Percentiles rank a stretch among this genome's conserved stretches.
These are phyloP conservation scores for Conus betulinus DNA, from an alignment of 1,140 invertebrate species.

Conservation along the genomic window DNA sequence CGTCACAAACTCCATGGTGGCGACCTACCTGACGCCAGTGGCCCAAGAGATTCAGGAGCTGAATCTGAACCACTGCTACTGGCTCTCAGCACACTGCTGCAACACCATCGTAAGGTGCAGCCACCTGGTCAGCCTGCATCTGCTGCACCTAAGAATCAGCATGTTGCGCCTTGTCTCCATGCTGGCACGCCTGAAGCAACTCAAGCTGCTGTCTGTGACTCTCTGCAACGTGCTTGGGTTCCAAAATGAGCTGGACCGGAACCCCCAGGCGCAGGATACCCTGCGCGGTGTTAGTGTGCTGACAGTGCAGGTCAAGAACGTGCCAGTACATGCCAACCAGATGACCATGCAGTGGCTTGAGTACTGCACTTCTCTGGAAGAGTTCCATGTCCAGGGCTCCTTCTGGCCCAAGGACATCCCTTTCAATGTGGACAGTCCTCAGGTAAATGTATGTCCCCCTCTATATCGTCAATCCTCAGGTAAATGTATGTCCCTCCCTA, in stretches of 20 bases:
- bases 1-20: constrained; percentile 38
- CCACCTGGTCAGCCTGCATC: constrained; percentile 51
- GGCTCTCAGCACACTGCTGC: constrained; percentile 48
- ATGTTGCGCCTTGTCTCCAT: constrained; percentile 46
- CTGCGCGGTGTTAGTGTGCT: constrained; percentile 47
- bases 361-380: constrained; percentile 56
- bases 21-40: constrained; percentile 44
- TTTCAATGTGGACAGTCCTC: constrained; percentile 44
- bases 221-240: constrained; percentile 55
- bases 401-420: constrained; percentile 46
- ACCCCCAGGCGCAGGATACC: constrained; percentile 51
- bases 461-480: too few species aligned
- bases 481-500: too few species aligned
- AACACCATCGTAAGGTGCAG: constrained; percentile 48
- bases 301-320: constrained; percentile 47
- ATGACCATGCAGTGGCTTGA: constrained; percentile 52
- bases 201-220: constrained; percentile 52
- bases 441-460: background rate
- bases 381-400: constrained; percentile 58
- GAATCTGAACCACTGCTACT: constrained; percentile 63
- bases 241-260: constrained; percentile 46
- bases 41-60: constrained; percentile 47
- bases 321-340: constrained; percentile 37
- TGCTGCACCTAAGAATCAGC: constrained; percentile 56
- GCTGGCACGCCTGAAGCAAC: constrained; percentile 43